These are phyloP conservation scores for Cataglyphis altisquamis DNA, from an alignment of 2,888 invertebrate species.

Conservation along the genomic window DNA sequence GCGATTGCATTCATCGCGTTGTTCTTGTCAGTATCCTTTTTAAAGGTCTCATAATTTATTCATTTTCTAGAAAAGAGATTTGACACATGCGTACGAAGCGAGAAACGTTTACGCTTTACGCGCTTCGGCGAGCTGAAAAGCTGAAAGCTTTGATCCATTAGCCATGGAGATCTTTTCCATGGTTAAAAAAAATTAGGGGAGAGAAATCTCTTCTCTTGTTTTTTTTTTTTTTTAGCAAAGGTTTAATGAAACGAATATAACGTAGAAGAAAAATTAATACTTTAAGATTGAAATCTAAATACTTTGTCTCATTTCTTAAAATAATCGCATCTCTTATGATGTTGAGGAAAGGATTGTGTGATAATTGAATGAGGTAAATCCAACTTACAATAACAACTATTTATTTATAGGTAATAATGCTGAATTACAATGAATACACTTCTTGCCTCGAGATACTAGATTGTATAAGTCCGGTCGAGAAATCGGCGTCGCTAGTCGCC, in stretches of 20 bases:
- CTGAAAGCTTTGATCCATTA: constrained; percentile 17
- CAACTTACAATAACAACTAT: constrained; percentile 86
- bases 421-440: constrained; percentile 86
- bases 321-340: background rate
- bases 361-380: background rate
- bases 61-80: constrained; percentile 16
- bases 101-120: constrained; percentile 18
- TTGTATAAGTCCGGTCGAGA: constrained; percentile 81
- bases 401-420: constrained; percentile 86
- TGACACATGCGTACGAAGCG: constrained; percentile 16
- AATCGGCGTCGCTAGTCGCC: constrained; percentile 71
- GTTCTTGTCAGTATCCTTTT: background rate
- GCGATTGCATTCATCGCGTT: constrained; percentile 12
- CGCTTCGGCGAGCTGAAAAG: constrained; percentile 40
- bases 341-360: background rate
- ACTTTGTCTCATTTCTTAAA: background rate
- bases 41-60: constrained; percentile 6
- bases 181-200: background rate
- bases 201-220: background rate
- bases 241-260: background rate
- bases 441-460: constrained; percentile 84
- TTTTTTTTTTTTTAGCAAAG: background rate
- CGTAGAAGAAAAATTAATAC: background rate
- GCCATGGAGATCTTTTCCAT: background rate
- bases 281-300: background rate